Evolutionary conservation across 2,113 vertebrate species (phyloP).

Genomic region (Oxyura jamaicensis): DNA sequence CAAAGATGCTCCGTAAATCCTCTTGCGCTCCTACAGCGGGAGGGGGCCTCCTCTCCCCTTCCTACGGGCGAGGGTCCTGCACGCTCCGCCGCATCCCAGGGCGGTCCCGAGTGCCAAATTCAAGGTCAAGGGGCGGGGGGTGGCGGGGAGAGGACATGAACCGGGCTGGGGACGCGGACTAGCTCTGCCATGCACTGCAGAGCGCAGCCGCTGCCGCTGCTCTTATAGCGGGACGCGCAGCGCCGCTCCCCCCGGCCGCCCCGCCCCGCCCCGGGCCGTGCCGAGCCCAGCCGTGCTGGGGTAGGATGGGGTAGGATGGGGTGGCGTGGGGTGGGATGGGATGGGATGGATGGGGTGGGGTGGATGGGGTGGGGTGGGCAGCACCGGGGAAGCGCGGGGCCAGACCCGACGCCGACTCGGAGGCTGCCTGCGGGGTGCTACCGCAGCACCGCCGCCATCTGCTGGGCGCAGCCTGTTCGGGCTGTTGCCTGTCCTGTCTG

Average conservation of each 20-base stretch:
- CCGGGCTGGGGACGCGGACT: background rate
- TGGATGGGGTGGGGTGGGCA: background rate
- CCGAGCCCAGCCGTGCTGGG: background rate
- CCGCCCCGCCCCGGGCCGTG: background rate
- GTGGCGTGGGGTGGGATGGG: no score
- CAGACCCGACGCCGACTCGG: background rate
- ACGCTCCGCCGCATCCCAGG: background rate
- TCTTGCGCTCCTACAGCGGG: background rate
- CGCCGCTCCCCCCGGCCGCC: background rate
- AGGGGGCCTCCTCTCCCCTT: background rate
- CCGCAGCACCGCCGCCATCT: conserved; percentile 35
- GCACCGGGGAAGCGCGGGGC: conserved; percentile 8
- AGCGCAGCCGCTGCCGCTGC: background rate
- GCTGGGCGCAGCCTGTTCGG: background rate
- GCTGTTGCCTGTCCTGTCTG: background rate
- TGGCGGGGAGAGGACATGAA: background rate
- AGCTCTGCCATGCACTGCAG: conserved; percentile 14
- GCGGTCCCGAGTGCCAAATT: background rate
- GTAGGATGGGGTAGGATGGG: no score
- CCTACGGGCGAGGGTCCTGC: background rate
- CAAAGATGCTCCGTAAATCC: conserved; percentile 57
- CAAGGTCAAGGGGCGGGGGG: conserved; percentile 37
- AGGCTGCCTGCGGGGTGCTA: background rate
- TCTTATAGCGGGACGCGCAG: conserved; percentile 20
- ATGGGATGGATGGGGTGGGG: background rate